Percentiles rank a stretch among this genome's conserved stretches.
These are phyloP conservation scores for Toxotes chatareus DNA, from an alignment of 2,113 vertebrate species.

Conservation along the genomic window DNA sequence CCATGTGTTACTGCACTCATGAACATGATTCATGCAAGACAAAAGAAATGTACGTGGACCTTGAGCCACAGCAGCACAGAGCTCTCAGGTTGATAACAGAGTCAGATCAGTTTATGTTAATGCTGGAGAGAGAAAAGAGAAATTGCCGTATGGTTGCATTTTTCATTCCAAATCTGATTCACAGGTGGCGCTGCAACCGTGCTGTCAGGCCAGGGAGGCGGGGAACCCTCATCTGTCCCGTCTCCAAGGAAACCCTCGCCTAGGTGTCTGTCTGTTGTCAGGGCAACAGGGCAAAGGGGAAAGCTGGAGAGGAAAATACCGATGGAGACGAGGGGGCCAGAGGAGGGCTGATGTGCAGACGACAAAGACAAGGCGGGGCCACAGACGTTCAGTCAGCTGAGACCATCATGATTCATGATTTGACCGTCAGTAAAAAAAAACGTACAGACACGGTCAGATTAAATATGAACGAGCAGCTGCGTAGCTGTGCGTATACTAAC, in stretches of 20 bases:
- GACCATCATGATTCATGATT: not conserved
- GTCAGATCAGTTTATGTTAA: not conserved
- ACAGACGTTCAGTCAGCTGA: conserved; percentile 2
- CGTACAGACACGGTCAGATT: not conserved
- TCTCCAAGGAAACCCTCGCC: conserved; percentile 65
- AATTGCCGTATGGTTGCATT: not conserved
- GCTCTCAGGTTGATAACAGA: not conserved
- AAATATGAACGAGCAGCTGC: conserved; percentile 11
- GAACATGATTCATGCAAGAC: not conserved
- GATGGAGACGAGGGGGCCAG: not conserved
- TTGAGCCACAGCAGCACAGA: not conserved
- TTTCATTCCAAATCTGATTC: not conserved
- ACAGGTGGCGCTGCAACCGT: not conserved
- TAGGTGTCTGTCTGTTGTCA: conserved; percentile 72
- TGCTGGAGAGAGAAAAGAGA: not conserved
- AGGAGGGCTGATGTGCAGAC: conserved; percentile 27
- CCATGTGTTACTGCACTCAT: not conserved
- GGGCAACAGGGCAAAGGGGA: conserved; percentile 58
- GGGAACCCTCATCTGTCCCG: conserved; percentile 39
- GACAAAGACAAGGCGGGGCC: conserved; percentile 59
- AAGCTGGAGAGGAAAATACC: conserved; percentile 24
- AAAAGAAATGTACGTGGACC: too few relatives aligned
- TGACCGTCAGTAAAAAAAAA: not conserved
- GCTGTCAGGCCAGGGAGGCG: conserved; percentile 16
- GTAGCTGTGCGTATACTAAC: not conserved